Conservation (phyloP, 1,140 invertebrate genomes). For the Rhizoglyphus robini region DNA sequence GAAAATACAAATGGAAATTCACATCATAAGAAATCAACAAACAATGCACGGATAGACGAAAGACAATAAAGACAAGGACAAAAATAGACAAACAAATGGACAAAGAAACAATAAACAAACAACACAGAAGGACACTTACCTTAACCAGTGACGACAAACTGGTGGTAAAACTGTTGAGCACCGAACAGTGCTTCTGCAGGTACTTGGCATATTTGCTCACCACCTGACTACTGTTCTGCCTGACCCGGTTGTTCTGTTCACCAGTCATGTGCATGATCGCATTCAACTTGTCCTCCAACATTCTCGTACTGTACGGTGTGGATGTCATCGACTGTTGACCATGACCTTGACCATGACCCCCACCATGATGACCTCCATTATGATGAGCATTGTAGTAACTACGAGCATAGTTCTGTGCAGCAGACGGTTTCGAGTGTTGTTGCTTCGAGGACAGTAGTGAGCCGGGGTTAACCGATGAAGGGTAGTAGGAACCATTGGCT, state of each 20-base stretch:
- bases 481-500: no score
- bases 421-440: not conserved
- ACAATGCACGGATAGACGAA: no score
- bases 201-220: slow-evolving; percentile 3
- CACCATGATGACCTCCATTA: not conserved
- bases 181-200: not conserved
- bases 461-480: no score
- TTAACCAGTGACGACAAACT: not conserved
- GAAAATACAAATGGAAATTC: no score
- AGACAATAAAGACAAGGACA: no score
- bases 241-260: not conserved
- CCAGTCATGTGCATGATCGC: not conserved
- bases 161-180: not conserved
- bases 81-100: no score
- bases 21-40: no score
- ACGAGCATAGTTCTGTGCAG: not conserved
- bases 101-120: no score
- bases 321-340: no score
- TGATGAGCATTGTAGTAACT: not conserved
- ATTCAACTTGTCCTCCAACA: not conserved
- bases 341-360: not conserved
- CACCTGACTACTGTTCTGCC: not conserved
- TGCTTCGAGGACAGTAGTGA: not conserved
- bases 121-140: no score
- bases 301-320: not conserved